phyloP scores from a whole-genome alignment of 2,888 invertebrate species.

The Leucania comma region DNA sequence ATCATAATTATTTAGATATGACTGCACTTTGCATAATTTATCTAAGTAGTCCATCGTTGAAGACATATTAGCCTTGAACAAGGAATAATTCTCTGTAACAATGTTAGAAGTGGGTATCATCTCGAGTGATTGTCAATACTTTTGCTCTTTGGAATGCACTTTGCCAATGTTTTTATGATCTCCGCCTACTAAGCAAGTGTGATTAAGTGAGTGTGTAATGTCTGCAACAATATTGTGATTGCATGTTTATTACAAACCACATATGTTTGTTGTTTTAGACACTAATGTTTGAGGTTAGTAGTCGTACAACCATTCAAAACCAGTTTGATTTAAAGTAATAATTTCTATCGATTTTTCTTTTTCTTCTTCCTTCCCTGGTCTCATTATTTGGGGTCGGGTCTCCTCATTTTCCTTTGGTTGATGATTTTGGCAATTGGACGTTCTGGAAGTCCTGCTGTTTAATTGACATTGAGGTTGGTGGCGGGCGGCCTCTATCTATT shows the following conservation, averaged over 20 bases:
- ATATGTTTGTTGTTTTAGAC: background rate
- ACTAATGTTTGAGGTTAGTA: background rate
- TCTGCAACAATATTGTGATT: background rate
- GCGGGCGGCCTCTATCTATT: too few relatives aligned
- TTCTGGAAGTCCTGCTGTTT: too few relatives aligned
- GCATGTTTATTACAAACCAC: background rate
- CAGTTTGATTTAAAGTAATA: background rate
- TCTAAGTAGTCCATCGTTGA: slow-evolving; percentile 48
- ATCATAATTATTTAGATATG: slow-evolving; percentile 28
- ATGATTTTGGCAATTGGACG: too few relatives aligned
- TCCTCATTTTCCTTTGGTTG: too few relatives aligned
- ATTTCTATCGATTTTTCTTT: background rate
- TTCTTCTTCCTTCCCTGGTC: too few relatives aligned
- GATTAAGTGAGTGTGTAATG: background rate
- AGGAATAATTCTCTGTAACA: slow-evolving; percentile 35
- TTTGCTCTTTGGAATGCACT: slow-evolving; percentile 23
- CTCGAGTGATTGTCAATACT: slow-evolving; percentile 16
- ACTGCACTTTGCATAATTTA: slow-evolving; percentile 55
- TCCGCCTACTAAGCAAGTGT: background rate
- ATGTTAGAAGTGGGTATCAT: slow-evolving; percentile 5
- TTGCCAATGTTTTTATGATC: slow-evolving; percentile 17
- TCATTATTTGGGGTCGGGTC: too few relatives aligned
- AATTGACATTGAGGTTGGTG: too few relatives aligned
- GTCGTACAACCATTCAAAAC: background rate
- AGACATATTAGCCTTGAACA: slow-evolving; percentile 46